These are phyloP conservation scores for Chlorops oryzae DNA, from an alignment of 1,140 invertebrate species.

Conservation along the genomic window DNA sequence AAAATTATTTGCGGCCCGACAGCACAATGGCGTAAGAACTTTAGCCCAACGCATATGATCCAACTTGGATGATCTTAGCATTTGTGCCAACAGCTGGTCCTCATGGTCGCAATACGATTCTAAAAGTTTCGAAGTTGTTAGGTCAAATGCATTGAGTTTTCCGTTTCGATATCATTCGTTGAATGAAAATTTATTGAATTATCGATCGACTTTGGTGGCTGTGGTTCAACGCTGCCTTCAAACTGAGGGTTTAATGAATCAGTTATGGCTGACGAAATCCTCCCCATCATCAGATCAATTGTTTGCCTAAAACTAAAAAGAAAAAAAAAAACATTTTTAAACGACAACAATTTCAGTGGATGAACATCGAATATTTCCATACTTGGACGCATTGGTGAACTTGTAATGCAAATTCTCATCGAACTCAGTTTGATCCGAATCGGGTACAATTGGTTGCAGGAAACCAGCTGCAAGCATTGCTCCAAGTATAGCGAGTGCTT, in stretches of 20 bases:
- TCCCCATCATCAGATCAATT: too few relatives aligned
- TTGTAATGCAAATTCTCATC: conserved; percentile 40
- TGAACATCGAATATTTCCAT: too few relatives aligned
- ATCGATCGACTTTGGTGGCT: conserved; percentile 40
- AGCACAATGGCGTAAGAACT: conserved; percentile 67
- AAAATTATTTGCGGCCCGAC: conserved; percentile 72
- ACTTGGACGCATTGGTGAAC: too few relatives aligned
- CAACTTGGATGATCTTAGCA: conserved; percentile 65
- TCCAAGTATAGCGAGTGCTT: conserved; percentile 69
- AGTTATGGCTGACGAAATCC: too few relatives aligned
- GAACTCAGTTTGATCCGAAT: conserved; percentile 43
- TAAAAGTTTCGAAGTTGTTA: conserved; percentile 49
- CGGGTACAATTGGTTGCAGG: conserved; percentile 58
- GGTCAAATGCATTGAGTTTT: conserved; percentile 38
- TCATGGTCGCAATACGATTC: conserved; percentile 71
- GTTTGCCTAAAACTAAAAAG: too few relatives aligned
- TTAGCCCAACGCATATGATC: conserved; percentile 74
- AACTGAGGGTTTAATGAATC: too few relatives aligned
- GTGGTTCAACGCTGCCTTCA: conserved; percentile 27
- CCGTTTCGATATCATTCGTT: conserved; percentile 31
- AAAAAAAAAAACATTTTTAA: too few relatives aligned
- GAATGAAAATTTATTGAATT: conserved; percentile 25
- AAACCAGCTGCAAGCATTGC: conserved; percentile 70
- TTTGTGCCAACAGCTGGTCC: conserved; percentile 60
- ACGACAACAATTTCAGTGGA: too few relatives aligned